Evolutionary conservation across 2,888 invertebrate species (phyloP).

Genomic region (Drosophila greeni): DNA sequence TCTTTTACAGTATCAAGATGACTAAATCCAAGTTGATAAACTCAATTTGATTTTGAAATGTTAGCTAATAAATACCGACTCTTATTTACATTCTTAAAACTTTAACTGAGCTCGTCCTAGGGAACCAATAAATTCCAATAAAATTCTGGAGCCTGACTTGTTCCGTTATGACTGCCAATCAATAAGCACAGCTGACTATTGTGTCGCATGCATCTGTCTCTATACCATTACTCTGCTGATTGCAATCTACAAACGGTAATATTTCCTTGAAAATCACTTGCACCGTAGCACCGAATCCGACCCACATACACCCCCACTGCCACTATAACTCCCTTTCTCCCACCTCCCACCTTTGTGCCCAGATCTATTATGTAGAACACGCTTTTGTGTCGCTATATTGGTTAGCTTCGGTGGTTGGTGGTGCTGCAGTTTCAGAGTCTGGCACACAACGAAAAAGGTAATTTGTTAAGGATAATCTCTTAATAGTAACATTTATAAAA

Average conservation of each 20-base stretch:
- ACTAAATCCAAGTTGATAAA: not conserved
- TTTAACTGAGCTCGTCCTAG: not conserved
- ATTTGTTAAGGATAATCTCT: no score
- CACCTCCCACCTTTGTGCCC: slow-evolving; percentile 25
- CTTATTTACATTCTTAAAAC: not conserved
- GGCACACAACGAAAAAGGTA: not conserved
- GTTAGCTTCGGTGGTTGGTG: slow-evolving; percentile 49
- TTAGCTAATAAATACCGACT: not conserved
- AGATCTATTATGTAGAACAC: slow-evolving; percentile 51
- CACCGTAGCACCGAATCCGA: slow-evolving; percentile 4
- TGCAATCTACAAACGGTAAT: slow-evolving; percentile 38
- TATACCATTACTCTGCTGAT: slow-evolving; percentile 23
- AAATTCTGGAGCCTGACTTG: not conserved
- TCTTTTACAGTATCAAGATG: no score
- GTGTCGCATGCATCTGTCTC: slow-evolving; percentile 15
- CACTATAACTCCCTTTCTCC: not conserved
- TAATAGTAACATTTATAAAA: no score
- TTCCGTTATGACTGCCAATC: slow-evolving; percentile 16
- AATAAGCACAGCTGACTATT: slow-evolving; percentile 15
- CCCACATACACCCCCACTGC: not conserved
- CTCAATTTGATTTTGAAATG: no score
- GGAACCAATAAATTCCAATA: slow-evolving; percentile 5
- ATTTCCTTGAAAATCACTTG: slow-evolving; percentile 39
- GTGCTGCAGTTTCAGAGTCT: slow-evolving; percentile 16
- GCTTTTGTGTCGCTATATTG: slow-evolving; percentile 48